Evolutionary conservation across 1,140 invertebrate species (phyloP).

Genomic region (Drosophila mayri): DNA sequence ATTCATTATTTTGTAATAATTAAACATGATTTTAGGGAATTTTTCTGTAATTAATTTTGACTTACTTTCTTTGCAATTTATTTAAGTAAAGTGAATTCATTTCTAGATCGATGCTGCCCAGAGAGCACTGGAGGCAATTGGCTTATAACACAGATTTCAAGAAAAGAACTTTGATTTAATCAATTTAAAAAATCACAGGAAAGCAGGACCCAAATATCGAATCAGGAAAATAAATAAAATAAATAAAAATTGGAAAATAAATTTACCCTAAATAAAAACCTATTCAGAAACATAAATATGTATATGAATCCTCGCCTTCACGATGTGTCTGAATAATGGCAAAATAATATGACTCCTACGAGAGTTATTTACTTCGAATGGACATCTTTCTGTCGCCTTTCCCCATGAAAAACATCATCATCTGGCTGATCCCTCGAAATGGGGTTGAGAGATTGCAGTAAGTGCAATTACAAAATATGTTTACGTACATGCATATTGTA

Average conservation of each 20-base stretch:
- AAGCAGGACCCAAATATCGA: no score
- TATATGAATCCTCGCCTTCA: neutral
- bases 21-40: no score
- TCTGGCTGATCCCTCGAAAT: constrained; percentile 48
- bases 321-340: neutral
- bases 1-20: neutral
- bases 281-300: neutral
- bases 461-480: constrained; percentile 74
- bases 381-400: neutral
- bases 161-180: neutral
- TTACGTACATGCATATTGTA: constrained; percentile 32
- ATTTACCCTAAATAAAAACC: neutral
- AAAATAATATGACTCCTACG: neutral
- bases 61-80: neutral
- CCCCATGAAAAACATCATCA: constrained; percentile 29
- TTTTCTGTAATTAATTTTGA: neutral
- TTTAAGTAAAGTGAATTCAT: neutral
- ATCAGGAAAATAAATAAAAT: neutral
- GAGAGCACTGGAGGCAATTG: neutral
- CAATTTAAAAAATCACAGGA: neutral
- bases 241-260: no score
- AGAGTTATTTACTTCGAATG: neutral
- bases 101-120: neutral
- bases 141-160: neutral
- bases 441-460: constrained; percentile 69